A percentile compares a stretch with the other conserved stretches of the same genome.
phyloP scores from a whole-genome alignment of 1,140 invertebrate species.

The Drosophila mayri region DNA sequence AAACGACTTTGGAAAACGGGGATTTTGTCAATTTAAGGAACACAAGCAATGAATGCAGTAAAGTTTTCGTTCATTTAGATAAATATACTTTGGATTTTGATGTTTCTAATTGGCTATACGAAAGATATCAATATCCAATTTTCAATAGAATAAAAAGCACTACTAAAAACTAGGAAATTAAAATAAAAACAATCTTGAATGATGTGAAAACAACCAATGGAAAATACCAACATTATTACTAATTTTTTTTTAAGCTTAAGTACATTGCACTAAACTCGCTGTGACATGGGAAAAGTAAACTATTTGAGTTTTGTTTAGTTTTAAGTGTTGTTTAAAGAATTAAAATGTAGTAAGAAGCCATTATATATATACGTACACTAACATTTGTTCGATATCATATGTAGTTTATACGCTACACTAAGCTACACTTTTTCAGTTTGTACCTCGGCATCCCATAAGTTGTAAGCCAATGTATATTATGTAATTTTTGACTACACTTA shows the following conservation, averaged over 20 bases:
- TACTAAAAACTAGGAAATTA: not conserved
- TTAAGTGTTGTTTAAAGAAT: not conserved
- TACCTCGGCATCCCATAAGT: not conserved
- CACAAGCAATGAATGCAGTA: too few species aligned
- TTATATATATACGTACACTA: not conserved
- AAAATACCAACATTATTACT: not conserved
- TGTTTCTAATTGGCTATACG: too few species aligned
- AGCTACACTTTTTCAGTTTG: not conserved
- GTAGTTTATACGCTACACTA: not conserved
- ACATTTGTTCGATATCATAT: not conserved
- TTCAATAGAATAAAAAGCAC: not conserved
- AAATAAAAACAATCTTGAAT: not conserved
- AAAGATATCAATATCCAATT: not conserved
- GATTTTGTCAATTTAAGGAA: too few species aligned
- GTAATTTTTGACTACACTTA: slow-evolving; percentile 53
- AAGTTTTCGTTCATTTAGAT: too few species aligned
- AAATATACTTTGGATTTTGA: too few species aligned
- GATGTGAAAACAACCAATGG: not conserved
- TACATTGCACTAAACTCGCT: not conserved
- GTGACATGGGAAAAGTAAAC: not conserved
- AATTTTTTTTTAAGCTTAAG: not conserved
- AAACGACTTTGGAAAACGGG: too few species aligned
- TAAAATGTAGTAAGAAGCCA: not conserved
- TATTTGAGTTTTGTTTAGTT: not conserved
- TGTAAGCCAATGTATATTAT: slow-evolving; percentile 34